A percentile compares a stretch with the other conserved stretches of the same genome.
Evolutionary conservation across 2,113 vertebrate genomes (phyloP).

Genomic region (Acanthisitta chloris): DNA sequence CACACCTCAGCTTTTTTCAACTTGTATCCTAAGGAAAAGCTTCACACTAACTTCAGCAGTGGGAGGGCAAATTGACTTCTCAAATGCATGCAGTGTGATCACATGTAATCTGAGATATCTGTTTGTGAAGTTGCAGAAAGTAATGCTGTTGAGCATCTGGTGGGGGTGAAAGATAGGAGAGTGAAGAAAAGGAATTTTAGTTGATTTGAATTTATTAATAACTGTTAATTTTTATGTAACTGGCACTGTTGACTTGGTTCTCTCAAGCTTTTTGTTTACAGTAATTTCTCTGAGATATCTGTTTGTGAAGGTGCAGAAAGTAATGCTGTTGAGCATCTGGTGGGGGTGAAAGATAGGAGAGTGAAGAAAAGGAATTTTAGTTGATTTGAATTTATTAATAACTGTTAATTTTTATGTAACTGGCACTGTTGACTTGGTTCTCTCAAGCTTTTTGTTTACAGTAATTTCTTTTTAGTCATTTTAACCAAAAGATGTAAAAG

Average conservation of each 20-base stretch:
- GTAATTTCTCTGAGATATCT: too few relatives aligned
- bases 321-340: too few relatives aligned
- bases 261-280: neutral
- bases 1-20: neutral
- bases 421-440: neutral
- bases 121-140: neutral
- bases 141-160: neutral
- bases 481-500: neutral
- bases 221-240: neutral
- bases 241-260: neutral
- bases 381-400: neutral
- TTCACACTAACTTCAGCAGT: neutral
- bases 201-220: neutral
- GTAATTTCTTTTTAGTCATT: neutral
- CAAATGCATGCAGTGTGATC: neutral
- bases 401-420: neutral
- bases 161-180: neutral
- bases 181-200: neutral
- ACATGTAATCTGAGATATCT: neutral
- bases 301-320: too few relatives aligned
- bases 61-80: neutral
- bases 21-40: neutral
- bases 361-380: too few relatives aligned
- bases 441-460: neutral
- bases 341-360: too few relatives aligned